Conservation (phyloP, 1,140 invertebrate species). For the Cephus cinctus region DNA sequence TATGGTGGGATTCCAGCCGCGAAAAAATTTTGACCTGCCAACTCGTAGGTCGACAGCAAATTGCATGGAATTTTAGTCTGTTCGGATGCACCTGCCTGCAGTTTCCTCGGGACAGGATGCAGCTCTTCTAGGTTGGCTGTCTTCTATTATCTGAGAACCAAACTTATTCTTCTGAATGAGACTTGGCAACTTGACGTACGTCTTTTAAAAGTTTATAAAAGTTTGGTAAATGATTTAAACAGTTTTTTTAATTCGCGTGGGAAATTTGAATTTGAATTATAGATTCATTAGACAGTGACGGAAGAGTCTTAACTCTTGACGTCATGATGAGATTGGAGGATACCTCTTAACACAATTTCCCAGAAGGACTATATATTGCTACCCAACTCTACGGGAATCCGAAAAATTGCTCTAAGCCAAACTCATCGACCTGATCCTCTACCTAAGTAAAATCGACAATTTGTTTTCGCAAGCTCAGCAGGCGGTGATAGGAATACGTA, state of each 20-base stretch:
- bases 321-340: too few relatives aligned
- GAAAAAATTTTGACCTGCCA: conserved; percentile 5
- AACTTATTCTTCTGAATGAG: too few relatives aligned
- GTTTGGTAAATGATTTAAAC: too few relatives aligned
- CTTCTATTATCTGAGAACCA: background rate
- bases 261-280: too few relatives aligned
- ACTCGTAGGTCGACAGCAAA: background rate
- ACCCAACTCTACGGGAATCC: background rate
- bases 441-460: conserved; percentile 20
- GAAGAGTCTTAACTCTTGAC: too few relatives aligned
- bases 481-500: conserved; percentile 2
- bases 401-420: background rate
- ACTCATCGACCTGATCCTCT: too few relatives aligned
- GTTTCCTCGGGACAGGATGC: background rate
- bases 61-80: background rate
- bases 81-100: background rate
- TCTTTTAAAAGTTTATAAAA: too few relatives aligned
- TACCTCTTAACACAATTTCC: too few relatives aligned
- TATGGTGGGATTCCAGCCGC: background rate
- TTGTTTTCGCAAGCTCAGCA: conserved; percentile 18
- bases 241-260: too few relatives aligned
- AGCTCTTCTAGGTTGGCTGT: background rate
- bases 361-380: too few relatives aligned
- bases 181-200: too few relatives aligned
- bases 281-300: too few relatives aligned